These are phyloP conservation scores for Drosophila maculinotata DNA, from an alignment of 2,888 invertebrate species.

Conservation along the genomic window DNA sequence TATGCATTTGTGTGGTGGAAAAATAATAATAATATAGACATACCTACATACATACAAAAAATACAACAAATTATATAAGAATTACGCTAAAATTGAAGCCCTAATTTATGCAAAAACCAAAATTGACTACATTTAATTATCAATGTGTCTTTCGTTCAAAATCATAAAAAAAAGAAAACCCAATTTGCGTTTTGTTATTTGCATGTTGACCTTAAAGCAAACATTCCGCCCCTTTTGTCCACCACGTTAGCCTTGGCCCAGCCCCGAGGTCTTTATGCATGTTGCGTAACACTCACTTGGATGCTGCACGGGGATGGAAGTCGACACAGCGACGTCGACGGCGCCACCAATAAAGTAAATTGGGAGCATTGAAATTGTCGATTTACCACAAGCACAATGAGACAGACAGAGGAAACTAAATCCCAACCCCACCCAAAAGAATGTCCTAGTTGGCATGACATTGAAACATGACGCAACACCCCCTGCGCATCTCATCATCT, in stretches of 20 bases:
- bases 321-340: constrained; percentile 34
- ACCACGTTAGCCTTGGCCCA: constrained; percentile 58
- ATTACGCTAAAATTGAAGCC: constrained; percentile 67
- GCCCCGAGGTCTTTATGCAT: constrained; percentile 44
- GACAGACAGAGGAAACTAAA: constrained; percentile 14
- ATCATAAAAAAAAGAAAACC: constrained; percentile 61
- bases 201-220: constrained; percentile 59
- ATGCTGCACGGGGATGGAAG: constrained; percentile 50
- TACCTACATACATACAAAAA: constrained; percentile 55
- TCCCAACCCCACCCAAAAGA: constrained; percentile 3
- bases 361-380: constrained; percentile 62
- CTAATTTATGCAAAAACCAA: constrained; percentile 70
- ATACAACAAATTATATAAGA: constrained; percentile 61
- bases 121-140: constrained; percentile 81
- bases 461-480: constrained; percentile 69
- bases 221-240: background rate
- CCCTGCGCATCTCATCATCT: constrained; percentile 24
- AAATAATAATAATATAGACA: constrained; percentile 49
- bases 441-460: constrained; percentile 54
- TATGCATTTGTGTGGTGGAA: constrained; percentile 75
- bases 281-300: constrained; percentile 69
- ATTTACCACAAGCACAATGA: constrained; percentile 55
- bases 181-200: constrained; percentile 62
- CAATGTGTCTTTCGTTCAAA: constrained; percentile 83
- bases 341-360: constrained; percentile 47